A percentile compares a stretch with the other conserved stretches of the same genome.
These are phyloP conservation scores for Tenthredo amoena DNA, from an alignment of 2,888 invertebrate genomes.

Conservation along the genomic window DNA sequence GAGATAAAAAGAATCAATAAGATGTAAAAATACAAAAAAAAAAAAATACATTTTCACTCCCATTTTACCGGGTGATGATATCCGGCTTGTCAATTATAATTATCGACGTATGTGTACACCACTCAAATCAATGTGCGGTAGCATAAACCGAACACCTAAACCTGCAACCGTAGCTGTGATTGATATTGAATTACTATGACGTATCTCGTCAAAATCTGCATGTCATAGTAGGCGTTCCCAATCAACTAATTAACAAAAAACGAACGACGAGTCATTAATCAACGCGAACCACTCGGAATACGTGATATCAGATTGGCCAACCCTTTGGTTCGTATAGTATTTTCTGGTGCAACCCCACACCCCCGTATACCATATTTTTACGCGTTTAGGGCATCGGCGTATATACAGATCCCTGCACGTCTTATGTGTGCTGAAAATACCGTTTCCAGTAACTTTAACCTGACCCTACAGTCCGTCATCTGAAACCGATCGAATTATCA, in stretches of 20 bases:
- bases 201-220: conserved; percentile 74
- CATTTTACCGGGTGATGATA: conserved; percentile 40
- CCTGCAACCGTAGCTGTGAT: conserved; percentile 60
- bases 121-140: conserved; percentile 65
- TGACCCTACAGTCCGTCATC: background rate
- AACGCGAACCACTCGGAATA: conserved; percentile 68
- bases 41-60: background rate
- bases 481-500: background rate
- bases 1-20: background rate
- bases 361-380: background rate
- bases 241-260: conserved; percentile 77
- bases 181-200: conserved; percentile 69
- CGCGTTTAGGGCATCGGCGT: background rate
- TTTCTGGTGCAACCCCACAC: conserved; percentile 15
- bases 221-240: conserved; percentile 77
- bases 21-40: background rate
- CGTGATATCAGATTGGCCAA: conserved; percentile 74
- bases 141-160: conserved; percentile 48
- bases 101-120: conserved; percentile 37
- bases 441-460: background rate
- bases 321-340: conserved; percentile 63
- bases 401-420: background rate
- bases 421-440: background rate
- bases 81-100: conserved; percentile 23
- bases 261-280: conserved; percentile 73